Evolutionary conservation across 2,888 invertebrate species (phyloP).

Genomic region (Blomia tropicalis): DNA sequence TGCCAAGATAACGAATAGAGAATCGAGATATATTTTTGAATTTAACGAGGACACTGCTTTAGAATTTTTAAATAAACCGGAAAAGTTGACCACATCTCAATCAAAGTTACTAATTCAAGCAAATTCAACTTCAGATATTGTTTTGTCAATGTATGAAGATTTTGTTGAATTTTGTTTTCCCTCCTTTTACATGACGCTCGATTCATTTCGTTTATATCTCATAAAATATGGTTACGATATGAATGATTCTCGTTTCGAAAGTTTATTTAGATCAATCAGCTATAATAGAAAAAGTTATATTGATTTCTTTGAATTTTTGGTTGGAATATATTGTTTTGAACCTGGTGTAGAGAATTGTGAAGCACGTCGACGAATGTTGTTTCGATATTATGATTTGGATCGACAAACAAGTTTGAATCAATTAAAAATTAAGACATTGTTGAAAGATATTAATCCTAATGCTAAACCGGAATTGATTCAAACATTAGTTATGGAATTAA

Average conservation of each 20-base stretch:
- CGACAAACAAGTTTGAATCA: background rate
- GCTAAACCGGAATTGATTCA: background rate
- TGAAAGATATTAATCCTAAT: background rate
- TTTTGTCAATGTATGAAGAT: conserved; percentile 15
- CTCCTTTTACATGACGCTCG: conserved; percentile 10
- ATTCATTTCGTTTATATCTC: background rate
- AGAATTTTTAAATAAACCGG: background rate
- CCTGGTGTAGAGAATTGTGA: background rate
- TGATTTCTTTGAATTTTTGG: background rate
- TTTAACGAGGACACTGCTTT: background rate
- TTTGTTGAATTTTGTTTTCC: conserved; percentile 24
- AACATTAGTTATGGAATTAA: background rate
- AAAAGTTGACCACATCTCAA: background rate
- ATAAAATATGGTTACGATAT: conserved; percentile 5
- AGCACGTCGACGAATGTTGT: background rate
- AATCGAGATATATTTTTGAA: background rate
- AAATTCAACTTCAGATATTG: background rate
- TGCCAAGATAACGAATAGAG: background rate
- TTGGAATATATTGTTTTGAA: conserved; percentile 7
- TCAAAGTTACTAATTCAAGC: conserved; percentile 16
- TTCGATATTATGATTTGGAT: conserved; percentile 11
- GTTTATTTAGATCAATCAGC: background rate
- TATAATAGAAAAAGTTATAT: background rate
- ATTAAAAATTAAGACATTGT: background rate
- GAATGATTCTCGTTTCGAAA: background rate